A percentile compares a stretch with the other conserved stretches of the same genome.
phyloP scores from a whole-genome alignment of 2,797 vertebrate genomes.

The Pangasius sanitwongsei region DNA sequence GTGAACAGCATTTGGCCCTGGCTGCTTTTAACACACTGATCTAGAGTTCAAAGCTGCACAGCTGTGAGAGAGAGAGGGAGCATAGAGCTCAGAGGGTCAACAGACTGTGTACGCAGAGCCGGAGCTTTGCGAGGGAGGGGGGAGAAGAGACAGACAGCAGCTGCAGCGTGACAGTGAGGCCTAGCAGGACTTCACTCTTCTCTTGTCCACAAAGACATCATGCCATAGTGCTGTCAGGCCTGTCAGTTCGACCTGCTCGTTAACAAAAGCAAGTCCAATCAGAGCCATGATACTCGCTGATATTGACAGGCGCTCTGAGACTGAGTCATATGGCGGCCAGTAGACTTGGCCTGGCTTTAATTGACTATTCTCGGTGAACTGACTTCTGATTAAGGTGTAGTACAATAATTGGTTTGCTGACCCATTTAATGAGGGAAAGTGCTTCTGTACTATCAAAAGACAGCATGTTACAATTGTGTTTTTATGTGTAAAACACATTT shows the following conservation, averaged over 20 bases:
- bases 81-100: slow-evolving; percentile 53
- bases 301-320: slow-evolving; percentile 50
- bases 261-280: slow-evolving; percentile 58
- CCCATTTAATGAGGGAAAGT: slow-evolving; percentile 17
- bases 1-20: slow-evolving; percentile 57
- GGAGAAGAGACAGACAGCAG: slow-evolving; percentile 68
- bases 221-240: slow-evolving; percentile 62
- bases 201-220: slow-evolving; percentile 60
- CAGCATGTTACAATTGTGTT: not conserved
- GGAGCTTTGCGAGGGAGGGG: slow-evolving; percentile 39
- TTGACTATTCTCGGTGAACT: slow-evolving; percentile 38
- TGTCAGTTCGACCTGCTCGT: slow-evolving; percentile 59
- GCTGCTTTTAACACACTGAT: slow-evolving; percentile 65
- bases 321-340: slow-evolving; percentile 52
- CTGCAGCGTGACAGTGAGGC: slow-evolving; percentile 70
- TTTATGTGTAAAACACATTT: not conserved
- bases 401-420: slow-evolving; percentile 26
- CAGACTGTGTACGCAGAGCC: slow-evolving; percentile 56
- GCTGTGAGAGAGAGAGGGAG: slow-evolving; percentile 65
- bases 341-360: slow-evolving; percentile 46
- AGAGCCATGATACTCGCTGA: slow-evolving; percentile 35
- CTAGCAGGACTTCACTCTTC: slow-evolving; percentile 63
- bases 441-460: slow-evolving; percentile 8
- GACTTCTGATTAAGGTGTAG: slow-evolving; percentile 43
- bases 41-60: slow-evolving; percentile 69